Evolutionary conservation across 1,140 invertebrate genomes (phyloP), one percentile per base, ranked within the genome.

Genomic region (Hycleus cichorii): DNA sequence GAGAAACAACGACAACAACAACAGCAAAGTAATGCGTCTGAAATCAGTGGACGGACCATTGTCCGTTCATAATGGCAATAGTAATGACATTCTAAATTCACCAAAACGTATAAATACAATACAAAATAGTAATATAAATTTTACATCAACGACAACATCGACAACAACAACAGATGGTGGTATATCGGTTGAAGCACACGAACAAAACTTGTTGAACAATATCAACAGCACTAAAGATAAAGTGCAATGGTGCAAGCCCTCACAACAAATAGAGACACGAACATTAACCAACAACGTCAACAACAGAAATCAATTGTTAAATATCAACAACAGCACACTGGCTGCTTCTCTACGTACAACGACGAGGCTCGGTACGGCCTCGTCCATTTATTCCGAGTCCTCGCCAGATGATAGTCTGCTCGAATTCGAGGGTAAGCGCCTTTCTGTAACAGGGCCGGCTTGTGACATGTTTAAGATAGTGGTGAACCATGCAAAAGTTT

Each of bases 381-480:
- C 64, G 1, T 69, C 65, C 43, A 57, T 72, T 40, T 68, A 63
- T 55, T 67, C 68, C 47, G 69, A 68, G 59, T 70, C 68, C 6
- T 72, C 71, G 24, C 68, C 70, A 68, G 73, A 74, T 72, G 72
- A 74, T 69, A 69, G 66, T 61, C 62, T 69, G 4, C 58, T 72
- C 6, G 72, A 73, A 26, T 72, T 67, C 47, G 70, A 74, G 64
- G 72, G 71, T 73, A 63, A 57, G 18, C 18, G 1, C 18, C 18
- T 18, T 18, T 18, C 12, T 12, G 12, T 12, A 12, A 12, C 12
- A 12, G 12, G 12, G 12, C 1, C 18, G 18, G 18, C 18, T 18
- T 18, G 18, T 18, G 18, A 18, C 18, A 18, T 18, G 18, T 18
- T 18, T 18, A 18, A 18, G 18, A 12, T 12, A 12, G 12, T 12